Conservation (phyloP, 1,140 invertebrate genomes). For the Tribolium madens region DNA sequence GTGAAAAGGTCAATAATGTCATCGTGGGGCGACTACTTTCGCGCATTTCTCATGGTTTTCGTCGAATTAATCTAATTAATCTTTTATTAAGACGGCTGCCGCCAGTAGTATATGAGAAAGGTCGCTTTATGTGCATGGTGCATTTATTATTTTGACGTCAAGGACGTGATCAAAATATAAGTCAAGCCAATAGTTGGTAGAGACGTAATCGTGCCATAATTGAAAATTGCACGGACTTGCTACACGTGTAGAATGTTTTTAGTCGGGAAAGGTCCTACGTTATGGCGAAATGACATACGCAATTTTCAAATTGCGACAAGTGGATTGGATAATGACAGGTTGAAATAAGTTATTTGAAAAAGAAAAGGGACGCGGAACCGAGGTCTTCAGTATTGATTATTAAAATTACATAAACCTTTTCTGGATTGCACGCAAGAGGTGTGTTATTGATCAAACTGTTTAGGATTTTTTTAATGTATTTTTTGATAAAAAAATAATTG, state of each 20-base stretch:
- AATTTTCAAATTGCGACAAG: neutral
- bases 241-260: neutral
- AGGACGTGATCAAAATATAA: neutral
- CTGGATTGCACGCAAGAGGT: too few relatives aligned
- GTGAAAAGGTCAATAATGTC: neutral
- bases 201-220: neutral
- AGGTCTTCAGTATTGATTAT: too few relatives aligned
- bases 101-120: neutral
- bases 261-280: neutral
- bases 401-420: too few relatives aligned
- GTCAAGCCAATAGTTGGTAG: neutral
- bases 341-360: neutral
- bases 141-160: neutral
- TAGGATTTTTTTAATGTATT: too few relatives aligned
- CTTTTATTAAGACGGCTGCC: neutral
- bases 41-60: neutral
- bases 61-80: neutral
- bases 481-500: too few relatives aligned
- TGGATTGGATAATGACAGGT: neutral
- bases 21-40: neutral
- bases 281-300: neutral
- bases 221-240: neutral
- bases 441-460: too few relatives aligned
- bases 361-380: too few relatives aligned
- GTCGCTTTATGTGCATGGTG: neutral